Evolutionary conservation across 2,888 invertebrate species (phyloP).

Genomic region (Periphyllus acericola): DNA sequence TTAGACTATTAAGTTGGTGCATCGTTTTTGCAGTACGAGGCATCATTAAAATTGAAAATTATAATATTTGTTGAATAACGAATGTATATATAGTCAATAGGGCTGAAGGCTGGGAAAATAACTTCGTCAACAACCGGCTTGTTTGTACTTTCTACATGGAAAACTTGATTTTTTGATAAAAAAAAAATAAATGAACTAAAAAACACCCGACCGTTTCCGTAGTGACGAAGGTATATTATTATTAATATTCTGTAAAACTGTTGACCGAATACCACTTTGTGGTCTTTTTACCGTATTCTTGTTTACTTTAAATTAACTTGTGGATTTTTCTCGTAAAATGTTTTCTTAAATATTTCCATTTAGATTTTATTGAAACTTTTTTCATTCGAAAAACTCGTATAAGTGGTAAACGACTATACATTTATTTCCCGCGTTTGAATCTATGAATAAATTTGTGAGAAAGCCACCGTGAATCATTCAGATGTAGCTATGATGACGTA

Average conservation of each 20-base stretch:
- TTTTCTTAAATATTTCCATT: not conserved
- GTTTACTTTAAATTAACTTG: not conserved
- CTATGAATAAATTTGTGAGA: not conserved
- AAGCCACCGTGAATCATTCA: not conserved
- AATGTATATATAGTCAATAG: not conserved
- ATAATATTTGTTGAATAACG: slow-evolving; percentile 58
- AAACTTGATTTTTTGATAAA: slow-evolving; percentile 32
- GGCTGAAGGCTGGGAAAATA: not conserved
- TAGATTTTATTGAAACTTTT: not conserved
- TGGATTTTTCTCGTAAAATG: not conserved
- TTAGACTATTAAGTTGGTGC: slow-evolving; percentile 54
- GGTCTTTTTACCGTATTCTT: not conserved
- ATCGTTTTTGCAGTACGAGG: slow-evolving; percentile 39
- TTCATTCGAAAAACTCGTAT: not conserved
- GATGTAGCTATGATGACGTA: too few species aligned
- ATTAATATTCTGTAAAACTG: not conserved
- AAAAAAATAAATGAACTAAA: not conserved
- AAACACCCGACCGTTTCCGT: not conserved
- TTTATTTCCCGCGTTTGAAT: not conserved
- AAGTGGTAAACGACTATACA: not conserved
- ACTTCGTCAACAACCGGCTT: slow-evolving; percentile 39
- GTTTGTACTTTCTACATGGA: slow-evolving; percentile 22
- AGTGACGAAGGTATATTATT: not conserved
- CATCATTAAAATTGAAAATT: slow-evolving; percentile 60
- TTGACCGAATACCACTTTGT: not conserved